phyloP scores from a whole-genome alignment of 2,113 vertebrate species.

The Nerophis ophidion region DNA sequence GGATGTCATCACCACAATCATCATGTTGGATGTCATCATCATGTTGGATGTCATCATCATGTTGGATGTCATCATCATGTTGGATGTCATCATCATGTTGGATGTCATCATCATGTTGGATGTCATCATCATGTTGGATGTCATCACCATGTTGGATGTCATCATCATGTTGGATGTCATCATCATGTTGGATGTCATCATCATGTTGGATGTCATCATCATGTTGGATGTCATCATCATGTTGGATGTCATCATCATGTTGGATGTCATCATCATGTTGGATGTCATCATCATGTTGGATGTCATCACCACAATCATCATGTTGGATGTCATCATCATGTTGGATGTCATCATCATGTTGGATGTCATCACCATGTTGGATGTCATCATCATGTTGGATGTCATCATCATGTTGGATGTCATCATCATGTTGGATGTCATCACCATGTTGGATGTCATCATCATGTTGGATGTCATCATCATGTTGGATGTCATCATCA shows the following conservation, averaged over 20 bases:
- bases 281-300: too few species aligned
- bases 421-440: conserved; percentile 1
- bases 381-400: neutral
- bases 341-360: neutral
- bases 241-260: neutral
- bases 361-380: too few species aligned
- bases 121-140: too few species aligned
- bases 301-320: too few species aligned
- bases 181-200: conserved; percentile 1
- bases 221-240: conserved; percentile 4
- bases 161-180: too few species aligned
- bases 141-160: conserved; percentile 11
- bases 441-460: too few species aligned
- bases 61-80: too few species aligned
- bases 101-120: too few species aligned
- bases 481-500: neutral
- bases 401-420: too few species aligned
- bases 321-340: neutral
- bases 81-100: neutral
- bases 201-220: neutral
- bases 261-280: too few species aligned
- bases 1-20: too few species aligned
- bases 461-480: conserved; percentile 1
- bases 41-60: conserved; percentile 1
- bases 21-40: conserved; percentile 6